These are phyloP conservation scores for Encarsia formosa DNA, from an alignment of 2,888 invertebrate species.

Conservation along the genomic window DNA sequence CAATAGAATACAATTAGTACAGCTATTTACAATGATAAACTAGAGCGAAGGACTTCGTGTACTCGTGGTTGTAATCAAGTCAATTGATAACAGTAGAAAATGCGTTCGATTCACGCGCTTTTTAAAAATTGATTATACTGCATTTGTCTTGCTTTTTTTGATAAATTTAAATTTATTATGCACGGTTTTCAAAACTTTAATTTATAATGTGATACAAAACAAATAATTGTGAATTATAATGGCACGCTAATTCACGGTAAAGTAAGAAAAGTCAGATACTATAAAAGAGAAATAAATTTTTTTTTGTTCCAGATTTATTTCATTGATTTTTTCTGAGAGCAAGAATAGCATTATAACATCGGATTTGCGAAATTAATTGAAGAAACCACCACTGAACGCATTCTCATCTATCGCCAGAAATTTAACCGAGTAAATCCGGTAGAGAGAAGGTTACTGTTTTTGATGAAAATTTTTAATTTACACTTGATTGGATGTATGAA, in stretches of 20 bases:
- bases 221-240: slow-evolving; percentile 29
- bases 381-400: slow-evolving; percentile 26
- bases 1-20: slow-evolving; percentile 19
- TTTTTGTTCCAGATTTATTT: slow-evolving; percentile 4
- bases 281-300: slow-evolving; percentile 7
- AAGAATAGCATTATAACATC: slow-evolving; percentile 8
- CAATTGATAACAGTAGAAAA: slow-evolving; percentile 17
- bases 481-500: too few species aligned
- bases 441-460: slow-evolving; percentile 40
- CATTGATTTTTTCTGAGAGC: not conserved
- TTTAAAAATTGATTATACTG: slow-evolving; percentile 7
- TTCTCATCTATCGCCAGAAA: slow-evolving; percentile 45
- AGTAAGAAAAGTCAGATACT: slow-evolving; percentile 17
- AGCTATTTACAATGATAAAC: slow-evolving; percentile 23
- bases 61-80: slow-evolving; percentile 15
- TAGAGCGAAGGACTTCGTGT: slow-evolving; percentile 14
- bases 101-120: slow-evolving; percentile 17
- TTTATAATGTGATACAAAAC: not conserved
- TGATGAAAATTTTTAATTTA: too few species aligned
- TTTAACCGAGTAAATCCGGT: slow-evolving; percentile 46
- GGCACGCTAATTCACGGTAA: slow-evolving; percentile 48
- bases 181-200: slow-evolving; percentile 7
- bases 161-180: too few species aligned
- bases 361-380: not conserved
- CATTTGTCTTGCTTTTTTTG: slow-evolving; percentile 10